Evolutionary conservation across 2,797 vertebrate species (phyloP).

Genomic region (Lacerta viridis): DNA sequence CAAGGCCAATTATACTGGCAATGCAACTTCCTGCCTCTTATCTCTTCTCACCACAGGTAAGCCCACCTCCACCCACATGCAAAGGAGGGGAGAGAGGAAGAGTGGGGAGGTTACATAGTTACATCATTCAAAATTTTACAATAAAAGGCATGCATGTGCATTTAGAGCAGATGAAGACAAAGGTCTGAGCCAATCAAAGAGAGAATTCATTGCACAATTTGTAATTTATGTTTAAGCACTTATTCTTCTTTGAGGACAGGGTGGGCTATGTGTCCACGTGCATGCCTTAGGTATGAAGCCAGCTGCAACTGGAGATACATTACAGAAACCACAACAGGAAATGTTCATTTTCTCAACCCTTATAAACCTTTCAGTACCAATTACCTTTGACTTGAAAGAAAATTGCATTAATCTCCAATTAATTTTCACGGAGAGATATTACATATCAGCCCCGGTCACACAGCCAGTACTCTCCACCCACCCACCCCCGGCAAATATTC

Average conservation of each 20-base stretch:
- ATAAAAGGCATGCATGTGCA: too few species aligned
- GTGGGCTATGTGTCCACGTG: conserved; percentile 16
- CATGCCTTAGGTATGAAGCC: conserved; percentile 59
- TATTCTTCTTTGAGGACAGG: conserved; percentile 66
- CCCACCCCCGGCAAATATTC: conserved; percentile 21
- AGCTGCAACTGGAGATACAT: conserved; percentile 68
- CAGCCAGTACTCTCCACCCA: neutral
- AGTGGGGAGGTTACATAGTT: neutral
- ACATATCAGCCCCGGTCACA: conserved; percentile 18
- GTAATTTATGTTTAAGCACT: conserved; percentile 64
- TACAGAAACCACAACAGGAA: conserved; percentile 77
- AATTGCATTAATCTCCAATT: conserved; percentile 54
- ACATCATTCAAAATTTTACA: too few species aligned
- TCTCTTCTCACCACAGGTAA: neutral
- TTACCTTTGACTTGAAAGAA: conserved; percentile 66
- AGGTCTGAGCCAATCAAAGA: conserved; percentile 65
- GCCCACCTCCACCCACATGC: too few species aligned
- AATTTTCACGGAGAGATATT: conserved; percentile 20
- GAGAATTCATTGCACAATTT: conserved; percentile 55
- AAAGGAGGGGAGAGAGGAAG: neutral
- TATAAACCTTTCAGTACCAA: conserved; percentile 71
- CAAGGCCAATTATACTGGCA: neutral
- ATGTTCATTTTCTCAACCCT: conserved; percentile 75
- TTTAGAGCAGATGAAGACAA: conserved; percentile 64
- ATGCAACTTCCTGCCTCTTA: neutral